Evolutionary conservation across 2,113 vertebrate species (phyloP).

Genomic region (Nymphicus hollandicus): DNA sequence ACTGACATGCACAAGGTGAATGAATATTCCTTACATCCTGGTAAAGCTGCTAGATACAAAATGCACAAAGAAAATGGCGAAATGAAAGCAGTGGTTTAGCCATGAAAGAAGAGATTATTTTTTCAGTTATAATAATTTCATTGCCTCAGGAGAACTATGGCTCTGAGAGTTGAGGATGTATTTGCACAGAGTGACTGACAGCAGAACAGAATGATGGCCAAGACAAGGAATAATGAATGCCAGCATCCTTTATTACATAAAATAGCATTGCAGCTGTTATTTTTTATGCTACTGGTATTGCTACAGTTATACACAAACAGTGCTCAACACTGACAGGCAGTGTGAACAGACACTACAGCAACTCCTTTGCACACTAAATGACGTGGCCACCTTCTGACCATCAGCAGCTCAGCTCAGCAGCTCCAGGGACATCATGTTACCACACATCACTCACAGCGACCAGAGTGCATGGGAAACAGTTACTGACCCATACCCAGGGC

Average conservation of each 20-base stretch:
- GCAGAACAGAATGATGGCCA: background rate
- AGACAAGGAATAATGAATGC: background rate
- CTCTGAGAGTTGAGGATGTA: background rate
- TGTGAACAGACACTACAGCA: background rate
- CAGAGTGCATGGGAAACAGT: background rate
- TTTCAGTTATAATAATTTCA: background rate
- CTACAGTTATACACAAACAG: background rate
- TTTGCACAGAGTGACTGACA: background rate
- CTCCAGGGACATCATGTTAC: rapidly evolving
- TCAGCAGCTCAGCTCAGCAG: background rate
- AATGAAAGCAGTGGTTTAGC: background rate
- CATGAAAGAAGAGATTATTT: background rate
- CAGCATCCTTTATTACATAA: background rate
- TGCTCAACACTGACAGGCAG: background rate
- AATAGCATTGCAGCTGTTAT: background rate
- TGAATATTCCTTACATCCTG: background rate
- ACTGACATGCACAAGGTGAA: background rate
- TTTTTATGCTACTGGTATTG: background rate
- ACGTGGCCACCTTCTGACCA: background rate
- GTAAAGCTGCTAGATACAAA: background rate
- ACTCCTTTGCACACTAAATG: too few species aligned
- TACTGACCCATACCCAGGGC: rapidly evolving
- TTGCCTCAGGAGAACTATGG: background rate
- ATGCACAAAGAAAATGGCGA: background rate
- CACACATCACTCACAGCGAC: rapidly evolving